Conservation (phyloP, 2,113 vertebrate species). For the Myiagra hebetior region DNA sequence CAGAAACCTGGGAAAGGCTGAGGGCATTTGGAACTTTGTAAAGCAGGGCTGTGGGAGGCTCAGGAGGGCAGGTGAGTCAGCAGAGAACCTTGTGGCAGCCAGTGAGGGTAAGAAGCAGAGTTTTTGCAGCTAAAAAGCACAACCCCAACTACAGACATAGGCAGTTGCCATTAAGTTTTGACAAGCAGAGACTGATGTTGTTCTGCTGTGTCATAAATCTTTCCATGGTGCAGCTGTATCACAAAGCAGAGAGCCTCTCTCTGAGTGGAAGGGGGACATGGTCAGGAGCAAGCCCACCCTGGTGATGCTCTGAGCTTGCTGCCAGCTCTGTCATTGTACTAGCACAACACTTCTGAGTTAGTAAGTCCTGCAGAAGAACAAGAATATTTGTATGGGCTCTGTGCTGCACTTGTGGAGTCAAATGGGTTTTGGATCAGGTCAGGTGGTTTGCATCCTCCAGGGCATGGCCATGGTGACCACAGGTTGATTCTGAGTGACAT, state of each 20-base stretch:
- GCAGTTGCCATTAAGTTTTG: neutral
- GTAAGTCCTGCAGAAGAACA: neutral
- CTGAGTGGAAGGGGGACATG: neutral
- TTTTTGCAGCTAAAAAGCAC: neutral
- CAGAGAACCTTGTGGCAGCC: neutral
- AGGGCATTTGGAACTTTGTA: too few species aligned
- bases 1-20: neutral
- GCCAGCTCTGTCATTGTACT: neutral
- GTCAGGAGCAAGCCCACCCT: neutral
- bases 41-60: neutral
- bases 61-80: neutral
- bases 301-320: neutral
- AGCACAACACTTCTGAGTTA: neutral
- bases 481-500: too few species aligned
- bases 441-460: neutral
- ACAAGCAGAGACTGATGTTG: accelerated
- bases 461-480: too few species aligned
- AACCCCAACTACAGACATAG: neutral
- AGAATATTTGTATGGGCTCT: neutral
- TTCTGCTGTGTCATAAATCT: neutral
- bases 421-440: neutral
- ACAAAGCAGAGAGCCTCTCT: neutral
- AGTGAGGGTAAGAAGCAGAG: neutral
- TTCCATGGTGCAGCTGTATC: neutral
- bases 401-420: neutral